Evolutionary conservation across 2,888 invertebrate genomes (phyloP), one percentile per base, ranked within the genome.

Genomic region (Netelia melanura): DNA sequence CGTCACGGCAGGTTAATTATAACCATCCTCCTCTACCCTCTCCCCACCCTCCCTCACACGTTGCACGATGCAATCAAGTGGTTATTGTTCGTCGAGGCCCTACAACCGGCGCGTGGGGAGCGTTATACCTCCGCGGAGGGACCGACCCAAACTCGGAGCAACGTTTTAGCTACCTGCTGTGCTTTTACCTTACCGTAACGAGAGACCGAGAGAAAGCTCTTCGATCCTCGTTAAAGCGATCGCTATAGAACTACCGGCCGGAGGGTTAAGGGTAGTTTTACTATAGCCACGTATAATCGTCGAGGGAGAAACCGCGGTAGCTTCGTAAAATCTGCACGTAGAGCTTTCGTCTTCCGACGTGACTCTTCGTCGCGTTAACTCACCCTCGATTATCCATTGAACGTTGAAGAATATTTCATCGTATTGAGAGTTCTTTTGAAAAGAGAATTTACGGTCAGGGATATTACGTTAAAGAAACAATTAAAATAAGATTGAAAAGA

Each of bases 1-100:
- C 71, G 71, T 82, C 71, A 62, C 48, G 65, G 82, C 77, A 77
- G 77, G 82, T 77, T 82, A 82, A 82, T 82, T 82, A 82, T 77
- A 82, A 82, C 82, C 21, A 6, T n/a, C 54, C 54, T 44, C 54
- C 43, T 10, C 52, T 3, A 14, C 25, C 25, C 30, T 5, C 30
- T 5, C 23, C 21, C 14, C 1, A 3, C 30, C 23, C 67, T 48
- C 14, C 3, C 10, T 23, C 30, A 54, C 70, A 44, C 75, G 65
- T 65, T 72, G 65, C 44, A 71, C 68, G 76, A 77, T 77, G 82
- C 77, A 82, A 82, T 82, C 77, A 82, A 64, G 71, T 76, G 44
- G 77, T 82, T 82, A 82, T 82, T 82, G 82, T 82, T 77, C 71
- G n/a, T 58, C 30, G 71, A 54, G 70, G 65, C 65, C 71, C 17